Conservation (phyloP, 2,113 vertebrate species). For the Dryoscopus gambensis region DNA sequence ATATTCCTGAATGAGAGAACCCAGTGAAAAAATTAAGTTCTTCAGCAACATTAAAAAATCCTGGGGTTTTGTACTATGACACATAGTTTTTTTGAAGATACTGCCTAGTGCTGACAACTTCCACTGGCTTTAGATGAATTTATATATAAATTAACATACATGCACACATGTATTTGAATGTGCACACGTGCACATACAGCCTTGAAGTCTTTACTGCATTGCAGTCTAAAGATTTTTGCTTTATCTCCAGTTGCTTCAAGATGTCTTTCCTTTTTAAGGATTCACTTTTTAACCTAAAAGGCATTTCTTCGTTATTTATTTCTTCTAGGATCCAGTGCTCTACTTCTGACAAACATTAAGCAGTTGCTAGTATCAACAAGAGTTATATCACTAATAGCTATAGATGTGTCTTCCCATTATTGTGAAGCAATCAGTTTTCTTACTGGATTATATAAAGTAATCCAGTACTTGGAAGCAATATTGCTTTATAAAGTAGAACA, state of each 20-base stretch:
- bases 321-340: background rate
- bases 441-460: background rate
- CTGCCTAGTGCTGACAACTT: background rate
- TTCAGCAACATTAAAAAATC: background rate
- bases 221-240: background rate
- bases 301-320: background rate
- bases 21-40: background rate
- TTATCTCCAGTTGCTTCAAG: background rate
- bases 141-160: background rate
- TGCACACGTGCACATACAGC: accelerated
- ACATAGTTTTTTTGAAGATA: background rate
- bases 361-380: background rate
- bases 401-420: background rate
- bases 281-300: background rate
- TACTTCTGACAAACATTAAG: background rate
- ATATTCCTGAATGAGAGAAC: background rate
- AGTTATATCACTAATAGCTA: background rate
- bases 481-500: background rate
- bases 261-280: background rate
- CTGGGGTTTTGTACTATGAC: background rate
- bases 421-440: background rate
- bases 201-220: background rate
- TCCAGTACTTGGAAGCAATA: background rate
- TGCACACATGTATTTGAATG: background rate
- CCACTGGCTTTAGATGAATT: background rate